Base-by-base conservation (phyloP, 1,140 invertebrate species). In the Bombyx mandarina region DNA sequence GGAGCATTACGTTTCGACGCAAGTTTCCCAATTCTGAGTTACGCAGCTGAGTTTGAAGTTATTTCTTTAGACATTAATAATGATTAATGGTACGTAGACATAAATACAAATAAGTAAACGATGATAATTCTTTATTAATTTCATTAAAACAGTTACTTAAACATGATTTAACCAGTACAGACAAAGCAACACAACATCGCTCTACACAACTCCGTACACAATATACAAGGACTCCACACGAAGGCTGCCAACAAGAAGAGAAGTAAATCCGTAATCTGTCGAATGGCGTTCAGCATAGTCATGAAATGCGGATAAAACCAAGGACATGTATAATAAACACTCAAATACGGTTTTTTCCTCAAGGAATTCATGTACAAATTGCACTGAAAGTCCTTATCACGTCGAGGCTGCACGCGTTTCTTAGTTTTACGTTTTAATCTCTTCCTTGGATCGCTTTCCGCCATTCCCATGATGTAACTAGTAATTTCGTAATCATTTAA, bases 201-300 rank as follows among this genome's bases (percentile, higher is more conserved):
- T 61, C 67, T 72, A 58, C 70, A 75, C 18, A 73, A 43, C 57
- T 79, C 73, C 52, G 66, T 63, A 43, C 61, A 61, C 9, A 78
- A 64, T 54, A 81, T 66, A 66, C 75, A 79, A 9, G 78, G 76
- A 61, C 69, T 73, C 73, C 73, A 78, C 12, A 79, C 64, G 35
- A 67, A 57, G 8, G 65, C 68, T n/a, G 75, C 77, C 7, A 79
- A 54, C 35, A 75, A 52, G 60, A 79, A 77, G 26, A 77, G 58
- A 43, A 70, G 9, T 45, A 79, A 50, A 62, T 76, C 66, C 3
- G 61, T 65, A 60, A 73, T 70, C 53, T 73, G 70, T 51, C 65
- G 70, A 63, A 66, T 73, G 9, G 71, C 57, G 49, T 57, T 65
- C 5, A 79, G 12, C 8, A 79, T 46, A 44, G 60, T 58, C 45